Base-by-base conservation (phyloP, 2,113 vertebrate species). In the Oncorhynchus gorbuscha region DNA sequence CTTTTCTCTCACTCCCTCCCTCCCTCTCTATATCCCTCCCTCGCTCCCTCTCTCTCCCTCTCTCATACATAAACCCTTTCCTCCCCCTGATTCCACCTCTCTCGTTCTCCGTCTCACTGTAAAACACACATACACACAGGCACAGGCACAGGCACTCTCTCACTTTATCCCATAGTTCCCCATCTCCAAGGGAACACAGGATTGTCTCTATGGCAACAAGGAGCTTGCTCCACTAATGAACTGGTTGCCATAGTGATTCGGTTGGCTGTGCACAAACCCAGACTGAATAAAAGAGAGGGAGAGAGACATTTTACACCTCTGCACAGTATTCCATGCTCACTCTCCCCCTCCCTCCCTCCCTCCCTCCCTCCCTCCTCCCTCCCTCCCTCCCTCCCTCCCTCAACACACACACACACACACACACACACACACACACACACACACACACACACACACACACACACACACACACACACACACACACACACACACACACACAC, bases 171-270 rank as follows among this genome's bases (percentile, higher is more conserved):
- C 76, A 83, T 84, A 80, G 86, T 91, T 85, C 88, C 86, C 84
- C 75, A 81, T 92, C 91, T 90, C 88, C 83, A 62, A 89, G 91
- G 90, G 89, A 93, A 91, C 89, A 89, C 89, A 83, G 85, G 78
- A 77, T 86, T 86, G 89, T 94, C 90, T 90, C 93, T 84, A 92
- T 92, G 89, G 92, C 89, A 94, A 94, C 93, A 90, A 91, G 92
- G 90, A 89, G 91, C 91, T 94, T 93, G 91, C 92, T 92, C 92
- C 75, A 77, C 88, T 92, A 93, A 93, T 94, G 93, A 93, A 90
- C 84, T 28, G 92, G 93, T 94, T 93, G 86, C 86, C 81, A 48
- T 89, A 87, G 90, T 3, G 83, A 94, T 85, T 20, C 78, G 87
- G 83, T 88, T 89, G 92, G 89, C 92, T 94, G 92, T 94, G 92